phyloP scores from a whole-genome alignment of 1,140 invertebrate genomes.

The Muscidifurax raptorellus region DNA sequence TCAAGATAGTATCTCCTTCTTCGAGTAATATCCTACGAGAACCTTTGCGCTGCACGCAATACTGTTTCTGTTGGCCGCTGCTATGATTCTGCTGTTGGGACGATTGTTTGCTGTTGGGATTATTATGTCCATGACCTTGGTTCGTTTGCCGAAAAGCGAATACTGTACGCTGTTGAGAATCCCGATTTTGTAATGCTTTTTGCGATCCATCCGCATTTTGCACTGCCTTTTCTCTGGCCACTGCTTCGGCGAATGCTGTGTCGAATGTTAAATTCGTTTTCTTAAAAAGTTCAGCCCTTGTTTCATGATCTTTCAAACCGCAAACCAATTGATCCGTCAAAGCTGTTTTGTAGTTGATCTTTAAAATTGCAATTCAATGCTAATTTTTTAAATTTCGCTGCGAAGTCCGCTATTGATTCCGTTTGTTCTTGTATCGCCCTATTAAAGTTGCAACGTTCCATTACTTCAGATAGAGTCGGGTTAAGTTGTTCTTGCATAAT shows the following conservation, averaged over 20 bases:
- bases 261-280: conserved; percentile 32
- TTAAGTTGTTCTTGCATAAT: conserved; percentile 47
- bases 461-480: no score
- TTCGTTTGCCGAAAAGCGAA: no score
- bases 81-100: no score
- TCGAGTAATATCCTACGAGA: no score
- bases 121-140: no score
- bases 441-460: conserved; percentile 44
- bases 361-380: conserved; percentile 45
- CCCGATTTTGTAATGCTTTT: not conserved
- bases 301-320: conserved; percentile 32
- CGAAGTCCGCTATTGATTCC: conserved; percentile 46
- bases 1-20: no score
- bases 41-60: no score
- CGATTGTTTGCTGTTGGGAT: no score
- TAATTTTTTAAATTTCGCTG: conserved; percentile 42
- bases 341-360: not conserved
- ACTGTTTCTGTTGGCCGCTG: no score
- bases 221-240: conserved; percentile 29
- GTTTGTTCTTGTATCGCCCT: conserved; percentile 28
- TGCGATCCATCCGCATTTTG: conserved; percentile 9
- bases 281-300: conserved; percentile 36
- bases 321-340: conserved; percentile 47
- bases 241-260: conserved; percentile 1
- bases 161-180: no score